These are phyloP conservation scores for Halesus radiatus DNA, from an alignment of 1,140 invertebrate genomes.

Conservation along the genomic window DNA sequence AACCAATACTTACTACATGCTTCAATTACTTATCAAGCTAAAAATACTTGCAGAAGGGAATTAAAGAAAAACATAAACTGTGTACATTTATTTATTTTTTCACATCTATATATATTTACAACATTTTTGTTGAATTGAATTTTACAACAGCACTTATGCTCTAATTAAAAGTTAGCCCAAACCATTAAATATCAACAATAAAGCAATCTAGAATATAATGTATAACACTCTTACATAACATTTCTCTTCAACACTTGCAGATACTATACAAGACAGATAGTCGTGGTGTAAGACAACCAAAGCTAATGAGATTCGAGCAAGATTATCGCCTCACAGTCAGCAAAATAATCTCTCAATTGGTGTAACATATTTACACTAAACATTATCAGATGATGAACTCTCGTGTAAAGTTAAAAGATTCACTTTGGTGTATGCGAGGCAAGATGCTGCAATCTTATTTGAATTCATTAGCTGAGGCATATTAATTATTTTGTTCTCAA, in stretches of 20 bases:
- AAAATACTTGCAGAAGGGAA: neutral
- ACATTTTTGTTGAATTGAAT: slow-evolving; percentile 38
- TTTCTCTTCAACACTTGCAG: neutral
- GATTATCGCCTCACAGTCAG: slow-evolving; percentile 49
- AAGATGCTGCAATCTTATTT: slow-evolving; percentile 50
- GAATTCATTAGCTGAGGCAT: neutral
- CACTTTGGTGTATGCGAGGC: slow-evolving; percentile 51
- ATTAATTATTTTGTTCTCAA: neutral
- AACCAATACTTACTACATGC: too few species aligned
- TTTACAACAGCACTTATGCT: slow-evolving; percentile 40
- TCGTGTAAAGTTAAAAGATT: neutral
- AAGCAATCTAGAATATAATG: slow-evolving; percentile 5
- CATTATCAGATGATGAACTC: neutral
- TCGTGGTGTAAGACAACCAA: neutral
- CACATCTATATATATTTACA: slow-evolving; percentile 45
- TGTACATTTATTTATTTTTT: slow-evolving; percentile 33
- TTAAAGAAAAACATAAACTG: neutral
- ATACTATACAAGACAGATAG: neutral
- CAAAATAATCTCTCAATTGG: slow-evolving; percentile 37
- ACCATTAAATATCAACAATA: slow-evolving; percentile 38
- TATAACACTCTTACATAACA: slow-evolving; percentile 33
- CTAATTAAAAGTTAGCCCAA: slow-evolving; percentile 45
- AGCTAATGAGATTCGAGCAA: slow-evolving; percentile 15
- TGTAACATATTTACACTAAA: neutral
- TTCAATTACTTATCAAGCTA: too few species aligned